Conservation (phyloP, 2,113 vertebrate genomes). For the Dipodomys spectabilis region DNA sequence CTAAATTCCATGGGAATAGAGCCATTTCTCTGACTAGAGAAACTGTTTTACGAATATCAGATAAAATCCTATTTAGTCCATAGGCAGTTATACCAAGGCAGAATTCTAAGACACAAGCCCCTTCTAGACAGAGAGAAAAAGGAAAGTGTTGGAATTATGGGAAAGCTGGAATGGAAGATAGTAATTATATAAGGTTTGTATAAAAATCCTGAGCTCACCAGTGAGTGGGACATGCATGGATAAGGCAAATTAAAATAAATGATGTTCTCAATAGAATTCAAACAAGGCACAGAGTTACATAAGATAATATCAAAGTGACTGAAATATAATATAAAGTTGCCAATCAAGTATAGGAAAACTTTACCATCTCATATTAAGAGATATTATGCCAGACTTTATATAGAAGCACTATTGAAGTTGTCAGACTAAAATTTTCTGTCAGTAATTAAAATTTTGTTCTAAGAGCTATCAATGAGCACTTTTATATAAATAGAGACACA, state of each 20-base stretch:
- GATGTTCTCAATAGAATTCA: not conserved
- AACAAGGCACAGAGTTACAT: not conserved
- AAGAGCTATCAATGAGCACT: not conserved
- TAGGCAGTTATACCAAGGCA: not conserved
- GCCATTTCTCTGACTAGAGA: not conserved
- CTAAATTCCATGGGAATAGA: not conserved
- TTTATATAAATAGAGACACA: not conserved
- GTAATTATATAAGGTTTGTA: not conserved
- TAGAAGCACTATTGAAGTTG: not conserved
- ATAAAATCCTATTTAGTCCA: not conserved
- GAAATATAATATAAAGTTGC: not conserved
- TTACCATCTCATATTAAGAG: not conserved
- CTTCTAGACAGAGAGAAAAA: not conserved
- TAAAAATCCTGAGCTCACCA: not conserved
- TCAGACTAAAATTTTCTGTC: not conserved
- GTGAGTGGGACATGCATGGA: not conserved
- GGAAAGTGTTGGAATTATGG: not conserved
- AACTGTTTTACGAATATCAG: not conserved
- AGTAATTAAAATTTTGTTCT: not conserved
- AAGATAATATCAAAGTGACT: not conserved
- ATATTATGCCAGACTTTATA: not conserved
- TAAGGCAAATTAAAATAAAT: not conserved
- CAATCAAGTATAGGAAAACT: not conserved
- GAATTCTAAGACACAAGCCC: not conserved
- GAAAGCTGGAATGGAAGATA: not conserved